Evolutionary conservation across 2,888 invertebrate species (phyloP), one percentile per base, ranked within the genome.

Genomic region (Arctia plantaginis): DNA sequence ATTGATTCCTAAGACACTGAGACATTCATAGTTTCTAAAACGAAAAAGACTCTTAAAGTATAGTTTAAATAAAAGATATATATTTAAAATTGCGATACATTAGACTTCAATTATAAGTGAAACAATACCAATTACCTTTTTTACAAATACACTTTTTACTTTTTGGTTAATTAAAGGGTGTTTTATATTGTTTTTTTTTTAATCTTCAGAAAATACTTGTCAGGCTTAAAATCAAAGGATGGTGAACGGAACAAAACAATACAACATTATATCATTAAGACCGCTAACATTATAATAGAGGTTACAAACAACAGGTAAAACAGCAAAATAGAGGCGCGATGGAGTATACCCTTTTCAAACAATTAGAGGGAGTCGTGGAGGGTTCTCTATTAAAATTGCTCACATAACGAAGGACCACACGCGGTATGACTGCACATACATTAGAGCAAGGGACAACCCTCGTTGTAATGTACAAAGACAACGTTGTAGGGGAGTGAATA

Each of bases 321-420:
- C 59, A 59, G 20, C 67, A 0, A 51, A 68, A 74, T 68, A 71
- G 75, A 80, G 76, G 76, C 72, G 71, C 71, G 76, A 77, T 80
- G 77, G 77, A 89, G 88, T 83, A 85, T 84, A 87, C 87, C 88
- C 90, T 92, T 92, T 90, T 88, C 88, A 90, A 90, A 92, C 91
- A 93, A 93, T 92, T 92, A 92, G 86, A 86, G 87, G 79, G 82
- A 83, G 85, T 86, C 79, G 83, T 84, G 80, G 81, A 93, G 92
- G 86, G 90, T 88, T 86, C 92, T 94, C 89, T 88, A 91, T 92
- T 92, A 91, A 90, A 92, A 91, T 90, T 92, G 91, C 89, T 92
- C 91, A 89, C 88, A 90, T 87, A 88, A 88, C 88, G 88, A 89
- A 88, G 90, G 88, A 88, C 89, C 88, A 83, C 91, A 88, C 83